A percentile compares a stretch with the other conserved stretches of the same genome.
These are phyloP conservation scores for Microplitis mediator DNA, from an alignment of 1,140 invertebrate genomes.

Conservation along the genomic window DNA sequence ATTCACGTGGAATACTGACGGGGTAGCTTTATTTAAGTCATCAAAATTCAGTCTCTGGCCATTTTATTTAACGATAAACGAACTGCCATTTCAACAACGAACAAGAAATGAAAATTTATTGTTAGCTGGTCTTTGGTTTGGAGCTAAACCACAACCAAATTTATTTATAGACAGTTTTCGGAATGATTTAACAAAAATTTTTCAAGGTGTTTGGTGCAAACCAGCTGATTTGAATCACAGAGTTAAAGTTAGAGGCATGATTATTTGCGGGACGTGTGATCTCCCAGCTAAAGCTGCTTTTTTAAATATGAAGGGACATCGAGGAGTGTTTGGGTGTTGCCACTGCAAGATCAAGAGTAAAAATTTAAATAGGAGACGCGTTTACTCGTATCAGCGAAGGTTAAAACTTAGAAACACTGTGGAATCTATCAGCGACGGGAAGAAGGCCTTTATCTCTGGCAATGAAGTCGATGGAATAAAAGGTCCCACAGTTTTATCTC, in stretches of 20 bases:
- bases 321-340: no score
- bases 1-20: not conserved
- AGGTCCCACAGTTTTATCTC: not conserved
- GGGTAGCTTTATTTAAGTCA: not conserved
- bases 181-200: not conserved
- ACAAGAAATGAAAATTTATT: not conserved
- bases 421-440: not conserved
- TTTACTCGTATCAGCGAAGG: no score
- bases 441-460: not conserved
- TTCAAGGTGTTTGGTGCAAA: not conserved
- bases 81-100: conserved; percentile 4
- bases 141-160: not conserved
- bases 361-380: no score
- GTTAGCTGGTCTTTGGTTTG: not conserved
- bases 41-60: conserved; percentile 5
- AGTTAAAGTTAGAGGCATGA: not conserved
- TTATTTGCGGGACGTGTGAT: not conserved
- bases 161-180: not conserved
- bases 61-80: conserved; percentile 10
- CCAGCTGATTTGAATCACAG: not conserved
- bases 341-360: no score
- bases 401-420: no score
- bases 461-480: not conserved
- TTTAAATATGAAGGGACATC: no score
- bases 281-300: no score